Percentiles rank a stretch among this genome's conserved stretches.
These are phyloP conservation scores for Cheilinus undulatus DNA, from an alignment of 2,113 vertebrate genomes.

Conservation along the genomic window DNA sequence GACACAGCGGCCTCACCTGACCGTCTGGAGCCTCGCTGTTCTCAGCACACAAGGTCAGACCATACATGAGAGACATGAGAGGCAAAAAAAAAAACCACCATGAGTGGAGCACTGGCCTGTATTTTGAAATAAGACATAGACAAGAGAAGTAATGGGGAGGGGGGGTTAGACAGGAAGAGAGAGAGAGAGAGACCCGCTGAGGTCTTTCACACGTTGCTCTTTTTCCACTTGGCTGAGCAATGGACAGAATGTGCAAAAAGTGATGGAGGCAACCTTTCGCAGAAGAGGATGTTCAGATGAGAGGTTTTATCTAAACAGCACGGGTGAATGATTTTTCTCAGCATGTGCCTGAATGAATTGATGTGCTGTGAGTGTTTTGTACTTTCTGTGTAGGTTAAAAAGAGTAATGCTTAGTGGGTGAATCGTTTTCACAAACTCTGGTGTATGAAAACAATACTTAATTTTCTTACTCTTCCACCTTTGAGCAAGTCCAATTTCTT, in stretches of 20 bases:
- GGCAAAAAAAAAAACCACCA: slow-evolving; percentile 3
- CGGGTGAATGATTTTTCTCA: slow-evolving; percentile 9
- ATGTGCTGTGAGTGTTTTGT: background rate
- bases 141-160: background rate
- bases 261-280: slow-evolving; percentile 30
- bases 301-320: slow-evolving; percentile 27
- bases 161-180: background rate
- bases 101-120: background rate
- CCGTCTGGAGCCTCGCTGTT: slow-evolving; percentile 50
- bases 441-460: too few species aligned
- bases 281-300: slow-evolving; percentile 50
- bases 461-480: too few species aligned
- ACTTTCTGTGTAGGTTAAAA: background rate
- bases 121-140: slow-evolving; percentile 11
- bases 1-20: slow-evolving; percentile 53
- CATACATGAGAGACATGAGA: slow-evolving; percentile 23
- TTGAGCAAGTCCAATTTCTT: background rate
- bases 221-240: slow-evolving; percentile 36
- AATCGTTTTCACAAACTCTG: background rate
- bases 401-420: background rate
- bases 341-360: slow-evolving; percentile 16
- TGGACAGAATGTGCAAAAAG: slow-evolving; percentile 25
- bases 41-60: slow-evolving; percentile 22
- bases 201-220: slow-evolving; percentile 53
- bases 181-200: background rate